A percentile compares a stretch with the other conserved stretches of the same genome.
Evolutionary conservation across 1,140 invertebrate species (phyloP).

Genomic region (Drosophila baimaii): DNA sequence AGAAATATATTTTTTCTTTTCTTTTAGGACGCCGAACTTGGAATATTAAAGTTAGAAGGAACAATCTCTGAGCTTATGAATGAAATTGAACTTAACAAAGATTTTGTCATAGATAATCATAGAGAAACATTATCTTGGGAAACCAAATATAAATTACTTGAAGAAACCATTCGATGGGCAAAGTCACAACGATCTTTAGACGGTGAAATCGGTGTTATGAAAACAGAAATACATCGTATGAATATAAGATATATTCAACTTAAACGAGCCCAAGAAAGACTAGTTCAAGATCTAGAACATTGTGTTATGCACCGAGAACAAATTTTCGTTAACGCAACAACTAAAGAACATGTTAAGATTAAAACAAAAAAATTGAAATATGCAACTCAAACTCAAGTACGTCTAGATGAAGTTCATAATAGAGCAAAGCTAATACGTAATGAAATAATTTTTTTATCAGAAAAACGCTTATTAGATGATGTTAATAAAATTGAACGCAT

Average conservation of each 20-base stretch:
- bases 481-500: constrained; percentile 72
- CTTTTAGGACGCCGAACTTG: constrained; percentile 86
- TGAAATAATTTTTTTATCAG: constrained; percentile 74
- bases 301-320: constrained; percentile 89
- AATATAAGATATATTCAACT: constrained; percentile 89
- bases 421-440: constrained; percentile 86
- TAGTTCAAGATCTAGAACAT: constrained; percentile 90
- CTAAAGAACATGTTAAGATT: constrained; percentile 85
- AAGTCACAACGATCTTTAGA: constrained; percentile 86
- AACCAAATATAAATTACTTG: constrained; percentile 89
- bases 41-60: constrained; percentile 87
- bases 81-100: constrained; percentile 87
- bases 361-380: constrained; percentile 74
- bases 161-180: constrained; percentile 88
- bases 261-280: constrained; percentile 89
- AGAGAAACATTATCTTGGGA: constrained; percentile 91
- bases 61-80: constrained; percentile 88
- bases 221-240: constrained; percentile 92
- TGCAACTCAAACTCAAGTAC: constrained; percentile 57
- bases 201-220: constrained; percentile 90
- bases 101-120: constrained; percentile 87
- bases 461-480: constrained; percentile 54
- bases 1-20: constrained; percentile 44
- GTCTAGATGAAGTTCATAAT: constrained; percentile 86
- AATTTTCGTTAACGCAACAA: constrained; percentile 87